Evolutionary conservation across 1,140 invertebrate species (phyloP).

Genomic region (Rhynchophorus ferrugineus): DNA sequence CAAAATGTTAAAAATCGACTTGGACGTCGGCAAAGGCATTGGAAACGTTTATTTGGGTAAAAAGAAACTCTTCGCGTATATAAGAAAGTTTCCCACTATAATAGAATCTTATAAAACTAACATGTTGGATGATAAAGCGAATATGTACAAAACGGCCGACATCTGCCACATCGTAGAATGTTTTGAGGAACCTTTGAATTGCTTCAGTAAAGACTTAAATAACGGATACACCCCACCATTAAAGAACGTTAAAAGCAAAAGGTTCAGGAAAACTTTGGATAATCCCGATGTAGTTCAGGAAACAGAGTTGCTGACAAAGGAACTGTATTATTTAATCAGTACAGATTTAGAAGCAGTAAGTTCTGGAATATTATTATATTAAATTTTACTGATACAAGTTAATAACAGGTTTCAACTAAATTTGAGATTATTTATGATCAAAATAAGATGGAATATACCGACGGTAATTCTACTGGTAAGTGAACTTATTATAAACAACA

Average conservation of each 20-base stretch:
- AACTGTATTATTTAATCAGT: slow-evolving; percentile 33
- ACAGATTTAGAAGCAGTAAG: slow-evolving; percentile 36
- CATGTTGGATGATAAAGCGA: slow-evolving; percentile 22
- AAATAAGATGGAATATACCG: not conserved
- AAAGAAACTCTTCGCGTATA: slow-evolving; percentile 21
- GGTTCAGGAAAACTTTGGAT: slow-evolving; percentile 34
- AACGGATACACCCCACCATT: slow-evolving; percentile 35
- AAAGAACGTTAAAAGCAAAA: slow-evolving; percentile 33
- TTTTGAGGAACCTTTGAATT: slow-evolving; percentile 10
- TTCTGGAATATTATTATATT: slow-evolving; percentile 3
- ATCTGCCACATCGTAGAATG: slow-evolving; percentile 34
- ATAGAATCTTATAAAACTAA: slow-evolving; percentile 35
- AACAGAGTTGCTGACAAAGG: slow-evolving; percentile 30
- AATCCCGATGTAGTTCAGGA: slow-evolving; percentile 32
- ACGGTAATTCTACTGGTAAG: not conserved
- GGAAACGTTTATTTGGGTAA: slow-evolving; percentile 26
- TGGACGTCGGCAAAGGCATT: slow-evolving; percentile 21
- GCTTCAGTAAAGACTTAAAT: slow-evolving; percentile 14
- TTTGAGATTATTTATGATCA: slow-evolving; percentile 25
- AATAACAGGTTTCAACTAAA: slow-evolving; percentile 23
- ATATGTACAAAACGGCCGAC: slow-evolving; percentile 35
- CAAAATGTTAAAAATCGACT: slow-evolving; percentile 28
- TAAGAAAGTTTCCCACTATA: slow-evolving; percentile 36
- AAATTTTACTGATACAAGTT: slow-evolving; percentile 2
- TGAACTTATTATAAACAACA: not conserved